Percentiles rank a stretch among this genome's conserved stretches.
Conservation (phyloP, 2,888 invertebrate species). For the Drosophila kambysellisi region DNA sequence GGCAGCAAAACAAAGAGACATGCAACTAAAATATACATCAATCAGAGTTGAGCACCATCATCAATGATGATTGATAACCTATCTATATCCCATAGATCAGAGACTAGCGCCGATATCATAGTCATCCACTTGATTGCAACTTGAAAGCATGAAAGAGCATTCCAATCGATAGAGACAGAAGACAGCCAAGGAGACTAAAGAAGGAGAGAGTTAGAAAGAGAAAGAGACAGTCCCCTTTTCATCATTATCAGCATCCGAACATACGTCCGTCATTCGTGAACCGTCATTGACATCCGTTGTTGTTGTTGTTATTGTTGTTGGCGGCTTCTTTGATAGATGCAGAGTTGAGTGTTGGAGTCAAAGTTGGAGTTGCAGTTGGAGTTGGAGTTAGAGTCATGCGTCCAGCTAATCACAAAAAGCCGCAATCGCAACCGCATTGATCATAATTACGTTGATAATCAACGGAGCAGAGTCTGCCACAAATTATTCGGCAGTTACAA, state of each 20-base stretch:
- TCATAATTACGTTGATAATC: constrained; percentile 40
- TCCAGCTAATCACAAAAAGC: constrained; percentile 44
- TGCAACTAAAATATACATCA: neutral
- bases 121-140: constrained; percentile 21
- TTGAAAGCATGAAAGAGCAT: constrained; percentile 9
- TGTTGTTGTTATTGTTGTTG: constrained; percentile 33
- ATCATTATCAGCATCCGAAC: constrained; percentile 40
- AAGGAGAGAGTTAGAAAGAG: neutral
- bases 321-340: constrained; percentile 44
- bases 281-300: constrained; percentile 53
- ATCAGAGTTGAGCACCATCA: neutral
- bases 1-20: neutral
- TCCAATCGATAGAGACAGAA: neutral
- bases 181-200: neutral
- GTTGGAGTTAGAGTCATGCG: constrained; percentile 18
- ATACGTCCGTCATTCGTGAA: constrained; percentile 20
- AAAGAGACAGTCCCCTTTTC: constrained; percentile 10
- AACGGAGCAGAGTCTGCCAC: constrained; percentile 32
- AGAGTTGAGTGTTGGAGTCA: neutral
- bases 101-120: constrained; percentile 15
- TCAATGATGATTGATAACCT: constrained; percentile 3
- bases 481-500: constrained; percentile 65
- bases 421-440: constrained; percentile 29
- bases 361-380: constrained; percentile 4
- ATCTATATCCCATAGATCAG: constrained; percentile 7